Evolutionary conservation across 2,888 invertebrate species (phyloP).

Genomic region (Lepidochitona cinerea): DNA sequence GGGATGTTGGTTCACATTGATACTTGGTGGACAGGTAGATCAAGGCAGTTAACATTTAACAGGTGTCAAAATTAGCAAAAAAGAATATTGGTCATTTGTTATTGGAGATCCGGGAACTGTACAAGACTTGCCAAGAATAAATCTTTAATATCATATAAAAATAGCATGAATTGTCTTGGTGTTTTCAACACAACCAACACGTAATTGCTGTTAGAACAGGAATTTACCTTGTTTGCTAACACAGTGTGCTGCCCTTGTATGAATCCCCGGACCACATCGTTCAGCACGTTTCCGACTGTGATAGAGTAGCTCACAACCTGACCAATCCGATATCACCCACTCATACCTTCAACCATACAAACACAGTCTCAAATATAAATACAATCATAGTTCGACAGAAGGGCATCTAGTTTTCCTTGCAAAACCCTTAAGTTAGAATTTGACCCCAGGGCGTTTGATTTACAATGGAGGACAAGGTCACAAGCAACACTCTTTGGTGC

Average conservation of each 20-base stretch:
- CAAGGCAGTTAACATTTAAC: no score
- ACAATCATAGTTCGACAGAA: not conserved
- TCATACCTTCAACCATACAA: slow-evolving; percentile 1
- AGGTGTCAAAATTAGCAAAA: no score
- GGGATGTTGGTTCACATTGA: no score
- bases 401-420: not conserved
- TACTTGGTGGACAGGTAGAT: no score
- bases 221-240: slow-evolving; percentile 3
- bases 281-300: not conserved
- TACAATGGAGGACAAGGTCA: no score
- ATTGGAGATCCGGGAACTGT: no score
- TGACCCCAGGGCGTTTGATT: no score
- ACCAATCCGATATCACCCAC: slow-evolving; percentile 3
- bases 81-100: no score
- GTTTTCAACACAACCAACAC: not conserved
- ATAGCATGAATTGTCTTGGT: not conserved
- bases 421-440: no score
- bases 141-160: slow-evolving; percentile 29
- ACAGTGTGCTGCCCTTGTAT: slow-evolving; percentile 1
- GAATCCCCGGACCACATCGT: slow-evolving; percentile 3
- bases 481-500: no score
- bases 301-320: slow-evolving; percentile 2
- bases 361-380: not conserved
- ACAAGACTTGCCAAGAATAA: no score
- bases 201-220: no score